Evolutionary conservation across 2,797 vertebrate genomes (phyloP).

Genomic region (Eurystomus glaucurus): DNA sequence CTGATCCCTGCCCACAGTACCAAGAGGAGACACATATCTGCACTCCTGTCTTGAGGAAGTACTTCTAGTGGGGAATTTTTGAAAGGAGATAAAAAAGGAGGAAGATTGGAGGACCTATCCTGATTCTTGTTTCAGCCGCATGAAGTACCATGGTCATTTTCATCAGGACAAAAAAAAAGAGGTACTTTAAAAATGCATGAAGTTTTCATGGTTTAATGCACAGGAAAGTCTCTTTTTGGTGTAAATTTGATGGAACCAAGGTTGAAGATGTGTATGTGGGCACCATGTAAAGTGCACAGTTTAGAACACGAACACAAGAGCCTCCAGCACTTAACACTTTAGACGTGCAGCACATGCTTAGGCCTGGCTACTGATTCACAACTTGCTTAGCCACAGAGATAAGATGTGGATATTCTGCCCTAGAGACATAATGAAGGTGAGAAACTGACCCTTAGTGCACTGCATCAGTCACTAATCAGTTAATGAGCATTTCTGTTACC

Average conservation of each 20-base stretch:
- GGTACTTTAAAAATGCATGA: not conserved
- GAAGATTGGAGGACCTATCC: not conserved
- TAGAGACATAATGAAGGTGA: not conserved
- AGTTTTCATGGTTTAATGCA: not conserved
- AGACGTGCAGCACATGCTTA: fast-evolving
- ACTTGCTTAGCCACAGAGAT: not conserved
- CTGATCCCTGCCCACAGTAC: slow-evolving; percentile 7
- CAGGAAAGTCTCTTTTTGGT: not conserved
- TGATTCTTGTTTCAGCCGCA: not conserved
- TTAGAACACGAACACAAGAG: not conserved
- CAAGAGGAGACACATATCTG: not conserved
- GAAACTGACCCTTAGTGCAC: not conserved
- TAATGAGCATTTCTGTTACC: slow-evolving; percentile 30
- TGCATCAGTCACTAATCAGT: not conserved
- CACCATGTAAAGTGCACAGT: not conserved
- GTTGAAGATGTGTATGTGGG: not conserved
- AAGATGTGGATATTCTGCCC: not conserved
- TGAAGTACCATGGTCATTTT: not conserved
- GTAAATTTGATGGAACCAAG: not conserved
- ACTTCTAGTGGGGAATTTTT: not conserved
- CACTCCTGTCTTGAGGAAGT: not conserved
- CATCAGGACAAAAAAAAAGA: not conserved
- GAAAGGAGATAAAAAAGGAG: not conserved
- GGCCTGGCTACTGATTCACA: not conserved
- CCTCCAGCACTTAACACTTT: not conserved